Evolutionary conservation across 2,888 invertebrate species (phyloP).

Genomic region (Dasypogon diadema): DNA sequence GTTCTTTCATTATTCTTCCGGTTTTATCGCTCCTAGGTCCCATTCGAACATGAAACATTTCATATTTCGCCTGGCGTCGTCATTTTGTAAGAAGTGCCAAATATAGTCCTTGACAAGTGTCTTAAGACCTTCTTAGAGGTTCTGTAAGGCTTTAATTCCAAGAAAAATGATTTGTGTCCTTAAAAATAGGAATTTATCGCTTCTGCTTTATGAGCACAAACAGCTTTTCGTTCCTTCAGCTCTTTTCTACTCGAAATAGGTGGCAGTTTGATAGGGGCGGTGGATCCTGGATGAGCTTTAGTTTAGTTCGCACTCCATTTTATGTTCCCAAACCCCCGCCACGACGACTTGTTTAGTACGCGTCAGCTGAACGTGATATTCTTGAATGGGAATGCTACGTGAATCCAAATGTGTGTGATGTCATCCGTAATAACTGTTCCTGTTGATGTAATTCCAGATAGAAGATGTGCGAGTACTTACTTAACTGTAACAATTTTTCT

Average conservation of each 20-base stretch:
- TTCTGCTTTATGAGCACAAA: conserved; percentile 45
- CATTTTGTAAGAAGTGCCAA: background rate
- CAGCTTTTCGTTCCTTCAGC: background rate
- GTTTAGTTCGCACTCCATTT: conserved; percentile 37
- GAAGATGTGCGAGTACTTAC: background rate
- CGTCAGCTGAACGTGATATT: conserved; percentile 54
- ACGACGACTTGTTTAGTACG: conserved; percentile 40
- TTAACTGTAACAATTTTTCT: conserved; percentile 12
- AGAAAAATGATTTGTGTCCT: conserved; percentile 46
- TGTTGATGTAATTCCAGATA: conserved; percentile 3
- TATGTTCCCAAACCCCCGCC: conserved; percentile 12
- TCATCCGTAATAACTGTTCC: conserved; percentile 20
- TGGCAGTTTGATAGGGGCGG: background rate
- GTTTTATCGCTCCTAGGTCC: conserved; percentile 45
- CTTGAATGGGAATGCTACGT: conserved; percentile 14
- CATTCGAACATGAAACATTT: conserved; percentile 47
- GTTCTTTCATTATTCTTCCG: conserved; percentile 50
- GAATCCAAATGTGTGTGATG: conserved; percentile 26
- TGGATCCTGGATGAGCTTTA: background rate
- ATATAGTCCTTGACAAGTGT: conserved; percentile 7
- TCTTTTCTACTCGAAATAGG: background rate
- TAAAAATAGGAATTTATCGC: conserved; percentile 49
- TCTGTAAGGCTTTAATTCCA: conserved; percentile 42
- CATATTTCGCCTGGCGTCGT: conserved; percentile 28
- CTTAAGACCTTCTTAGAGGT: conserved; percentile 4